Evolutionary conservation across 2,888 invertebrate species (phyloP).

Genomic region (Eristalinus aeneus): DNA sequence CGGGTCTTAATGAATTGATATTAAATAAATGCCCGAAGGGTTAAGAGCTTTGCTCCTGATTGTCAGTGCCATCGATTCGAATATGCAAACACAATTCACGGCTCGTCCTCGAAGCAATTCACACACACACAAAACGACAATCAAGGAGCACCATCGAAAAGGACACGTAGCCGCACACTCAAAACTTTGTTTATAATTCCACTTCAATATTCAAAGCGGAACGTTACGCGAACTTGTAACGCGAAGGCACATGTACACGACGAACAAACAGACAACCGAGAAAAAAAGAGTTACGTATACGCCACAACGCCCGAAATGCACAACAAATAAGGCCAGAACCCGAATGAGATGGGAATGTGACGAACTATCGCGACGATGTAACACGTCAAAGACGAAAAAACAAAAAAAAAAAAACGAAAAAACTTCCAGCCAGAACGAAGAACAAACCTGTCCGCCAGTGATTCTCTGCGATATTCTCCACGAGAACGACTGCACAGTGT

Average conservation of each 20-base stretch:
- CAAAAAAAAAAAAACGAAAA: not conserved
- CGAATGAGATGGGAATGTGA: constrained; percentile 12
- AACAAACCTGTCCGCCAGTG: constrained; percentile 4
- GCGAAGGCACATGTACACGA: not conserved
- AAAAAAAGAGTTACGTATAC: constrained; percentile 49
- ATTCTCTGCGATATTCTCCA: constrained; percentile 15
- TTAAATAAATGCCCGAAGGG: constrained; percentile 33
- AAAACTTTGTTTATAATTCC: constrained; percentile 42
- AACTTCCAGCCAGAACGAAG: not conserved
- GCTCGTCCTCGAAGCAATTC: not conserved
- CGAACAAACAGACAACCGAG: not conserved
- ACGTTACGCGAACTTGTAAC: constrained; percentile 12
- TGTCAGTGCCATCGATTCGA: constrained; percentile 33
- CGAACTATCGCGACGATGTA: constrained; percentile 26
- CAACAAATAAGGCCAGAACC: constrained; percentile 27
- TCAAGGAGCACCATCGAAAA: constrained; percentile 1
- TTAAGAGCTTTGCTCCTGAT: constrained; percentile 4
- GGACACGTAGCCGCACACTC: constrained; percentile 14
- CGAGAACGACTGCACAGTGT: constrained; percentile 26
- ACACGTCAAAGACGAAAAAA: not conserved
- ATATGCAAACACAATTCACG: constrained; percentile 15
- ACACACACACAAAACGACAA: not conserved
- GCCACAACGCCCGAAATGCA: constrained; percentile 29
- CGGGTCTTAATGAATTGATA: not conserved
- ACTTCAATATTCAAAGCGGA: constrained; percentile 35